Percentiles rank a stretch among this genome's conserved stretches.
Conservation (phyloP, 2,797 vertebrate genomes). For the Microctenopoma steveboyesi region DNA sequence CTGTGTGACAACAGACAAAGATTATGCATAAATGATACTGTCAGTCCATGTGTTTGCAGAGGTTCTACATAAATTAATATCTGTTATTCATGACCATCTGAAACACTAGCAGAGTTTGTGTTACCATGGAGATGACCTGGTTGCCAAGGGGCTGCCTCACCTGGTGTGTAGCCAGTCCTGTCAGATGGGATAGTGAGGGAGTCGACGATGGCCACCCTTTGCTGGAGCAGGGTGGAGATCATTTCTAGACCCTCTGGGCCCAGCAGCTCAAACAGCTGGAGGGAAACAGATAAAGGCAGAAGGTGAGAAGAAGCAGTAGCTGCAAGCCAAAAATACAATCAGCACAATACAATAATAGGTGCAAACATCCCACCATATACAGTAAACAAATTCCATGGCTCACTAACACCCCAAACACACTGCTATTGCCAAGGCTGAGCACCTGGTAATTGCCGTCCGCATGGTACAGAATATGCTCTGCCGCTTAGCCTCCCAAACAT, state of each 20-base stretch:
- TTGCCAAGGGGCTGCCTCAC: slow-evolving; percentile 76
- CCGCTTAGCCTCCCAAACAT: slow-evolving; percentile 71
- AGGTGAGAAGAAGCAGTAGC: slow-evolving; percentile 22
- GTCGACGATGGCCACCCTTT: slow-evolving; percentile 88
- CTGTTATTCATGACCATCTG: slow-evolving; percentile 12
- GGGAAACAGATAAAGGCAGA: slow-evolving; percentile 1
- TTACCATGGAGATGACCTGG: slow-evolving; percentile 43
- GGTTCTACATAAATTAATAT: neutral
- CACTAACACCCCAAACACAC: slow-evolving; percentile 28
- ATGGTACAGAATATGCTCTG: slow-evolving; percentile 71
- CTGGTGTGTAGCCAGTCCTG: slow-evolving; percentile 82
- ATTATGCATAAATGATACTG: neutral
- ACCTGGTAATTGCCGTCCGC: slow-evolving; percentile 77
- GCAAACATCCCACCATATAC: slow-evolving; percentile 11
- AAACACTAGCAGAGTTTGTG: slow-evolving; percentile 7
- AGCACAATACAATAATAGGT: neutral
- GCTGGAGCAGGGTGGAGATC: slow-evolving; percentile 93
- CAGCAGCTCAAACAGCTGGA: slow-evolving; percentile 93
- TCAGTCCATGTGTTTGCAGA: neutral
- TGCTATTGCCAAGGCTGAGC: slow-evolving; percentile 64
- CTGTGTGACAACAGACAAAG: too few species aligned
- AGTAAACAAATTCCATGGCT: slow-evolving; percentile 54
- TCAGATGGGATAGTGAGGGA: slow-evolving; percentile 83
- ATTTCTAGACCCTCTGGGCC: slow-evolving; percentile 95
- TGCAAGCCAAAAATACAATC: slow-evolving; percentile 18